A percentile compares a stretch with the other conserved stretches of the same genome.
phyloP scores from a whole-genome alignment of 2,797 vertebrate species.

The Fistularia commersonii region DNA sequence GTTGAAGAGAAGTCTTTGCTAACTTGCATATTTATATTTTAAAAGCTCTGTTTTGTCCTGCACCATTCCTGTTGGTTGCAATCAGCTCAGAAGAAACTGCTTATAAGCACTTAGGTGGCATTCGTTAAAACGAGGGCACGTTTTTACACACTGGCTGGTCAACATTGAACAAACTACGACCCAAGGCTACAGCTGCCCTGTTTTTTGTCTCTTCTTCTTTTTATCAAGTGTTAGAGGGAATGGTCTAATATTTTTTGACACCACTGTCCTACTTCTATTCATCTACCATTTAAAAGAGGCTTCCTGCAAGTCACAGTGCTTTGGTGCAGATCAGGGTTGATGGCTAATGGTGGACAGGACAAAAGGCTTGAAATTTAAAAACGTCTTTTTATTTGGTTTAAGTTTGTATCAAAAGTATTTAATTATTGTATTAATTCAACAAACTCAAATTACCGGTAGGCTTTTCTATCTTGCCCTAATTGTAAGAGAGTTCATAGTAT shows the following conservation, averaged over 20 bases:
- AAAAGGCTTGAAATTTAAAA: conserved; percentile 3
- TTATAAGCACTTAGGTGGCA: not conserved
- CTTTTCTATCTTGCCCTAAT: too few relatives aligned
- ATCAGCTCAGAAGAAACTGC: not conserved
- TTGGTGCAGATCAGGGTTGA: conserved; percentile 15
- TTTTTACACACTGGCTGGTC: conserved; percentile 21
- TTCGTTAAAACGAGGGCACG: conserved; percentile 28
- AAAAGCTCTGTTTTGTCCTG: too few relatives aligned
- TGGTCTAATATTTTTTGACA: conserved; percentile 53
- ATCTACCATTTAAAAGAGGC: conserved; percentile 33
- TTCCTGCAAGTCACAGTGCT: conserved; percentile 16
- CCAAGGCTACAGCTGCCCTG: conserved; percentile 43
- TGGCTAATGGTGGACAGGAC: not conserved
- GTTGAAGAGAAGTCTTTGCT: too few relatives aligned
- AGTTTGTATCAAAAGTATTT: too few relatives aligned
- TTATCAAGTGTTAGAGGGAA: conserved; percentile 26
- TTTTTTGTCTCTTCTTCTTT: conserved; percentile 39
- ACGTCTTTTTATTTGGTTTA: not conserved
- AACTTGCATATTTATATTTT: too few relatives aligned
- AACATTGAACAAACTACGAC: conserved; percentile 28
- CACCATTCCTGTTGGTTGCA: too few relatives aligned
- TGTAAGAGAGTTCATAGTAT: too few relatives aligned
- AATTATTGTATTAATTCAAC: too few relatives aligned
- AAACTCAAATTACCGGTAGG: too few relatives aligned
- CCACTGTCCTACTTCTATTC: conserved; percentile 54